These are phyloP conservation scores for Andrena chrysosceles DNA, from an alignment of 2,888 invertebrate species.

Conservation along the genomic window DNA sequence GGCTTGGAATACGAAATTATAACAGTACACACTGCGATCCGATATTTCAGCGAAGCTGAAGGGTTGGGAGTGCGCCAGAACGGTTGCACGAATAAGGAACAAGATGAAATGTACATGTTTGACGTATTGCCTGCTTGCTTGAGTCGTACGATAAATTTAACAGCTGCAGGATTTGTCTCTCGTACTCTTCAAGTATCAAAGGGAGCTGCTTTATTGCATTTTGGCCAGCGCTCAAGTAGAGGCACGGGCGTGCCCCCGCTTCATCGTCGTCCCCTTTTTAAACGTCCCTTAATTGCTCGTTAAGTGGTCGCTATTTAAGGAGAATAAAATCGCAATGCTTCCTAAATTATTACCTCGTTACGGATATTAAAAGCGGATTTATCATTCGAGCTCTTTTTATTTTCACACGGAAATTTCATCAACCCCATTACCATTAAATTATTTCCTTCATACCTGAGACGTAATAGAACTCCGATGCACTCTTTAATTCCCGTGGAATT, in stretches of 20 bases:
- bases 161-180: constrained; percentile 6
- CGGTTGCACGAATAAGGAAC: neutral
- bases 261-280: neutral
- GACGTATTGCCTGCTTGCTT: neutral
- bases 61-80: neutral
- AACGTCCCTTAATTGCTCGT: constrained; percentile 3
- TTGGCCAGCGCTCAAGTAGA: constrained; percentile 6
- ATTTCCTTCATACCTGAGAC: neutral
- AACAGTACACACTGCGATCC: neutral
- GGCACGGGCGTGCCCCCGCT: neutral
- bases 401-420: neutral
- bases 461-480: neutral
- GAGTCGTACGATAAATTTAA: neutral
- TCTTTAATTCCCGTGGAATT: neutral
- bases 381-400: neutral
- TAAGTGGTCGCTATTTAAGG: neutral
- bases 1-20: neutral
- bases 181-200: neutral
- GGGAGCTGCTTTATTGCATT: constrained; percentile 20
- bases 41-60: neutral
- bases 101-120: neutral
- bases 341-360: neutral
- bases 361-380: neutral
- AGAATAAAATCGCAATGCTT: neutral
- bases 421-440: neutral